Evolutionary conservation across 2,888 invertebrate species (phyloP), one percentile per base, ranked within the genome.

Genomic region (Dasypogon diadema): DNA sequence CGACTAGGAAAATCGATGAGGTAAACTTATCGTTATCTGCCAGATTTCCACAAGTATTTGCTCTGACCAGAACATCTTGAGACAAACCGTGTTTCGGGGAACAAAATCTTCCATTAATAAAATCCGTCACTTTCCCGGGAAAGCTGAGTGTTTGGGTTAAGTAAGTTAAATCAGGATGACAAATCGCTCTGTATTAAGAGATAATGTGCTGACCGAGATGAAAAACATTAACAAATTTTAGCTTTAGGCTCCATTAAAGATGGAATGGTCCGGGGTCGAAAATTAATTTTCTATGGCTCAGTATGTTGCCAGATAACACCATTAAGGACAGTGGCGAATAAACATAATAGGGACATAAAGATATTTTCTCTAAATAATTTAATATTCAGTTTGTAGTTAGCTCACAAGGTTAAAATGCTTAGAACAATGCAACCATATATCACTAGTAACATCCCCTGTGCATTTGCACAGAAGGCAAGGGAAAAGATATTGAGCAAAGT

Each of bases 241-340:
- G 3, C 60, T 10, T 34, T 12, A 4, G 37, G 22, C 24, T 14
- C 42, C 14, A 65, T 48, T 48, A 65, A 22, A 16, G 24, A 46
- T 46, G 22, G 22, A 24, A 46, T 48, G 21, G 16, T 21, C 21
- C 42, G 10, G 34, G 18, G 70, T 16, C 30, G 34, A 70, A 54
- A 54, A 70, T 70, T 70, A 70, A 70, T 70, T 70, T 54, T 30
- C 30, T 54, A 54, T n/a, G 70, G 51, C 70, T 68, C 51, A 68
- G 51, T 26, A 22, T 24, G 51, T 26, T 34, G 54, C n/a, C 14
- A 70, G 70, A 70, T 70, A 70, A 70, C 34, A 30, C 54, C 70
- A 54, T 70, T 70, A 54, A 70, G 18, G 70, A 37, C 51, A 70
- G 51, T 68, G 24, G 63, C 68, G 68, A 68, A 68, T 46, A 68